phyloP scores from a whole-genome alignment of 2,888 invertebrate species.

The Amphipyra tragopoginis region DNA sequence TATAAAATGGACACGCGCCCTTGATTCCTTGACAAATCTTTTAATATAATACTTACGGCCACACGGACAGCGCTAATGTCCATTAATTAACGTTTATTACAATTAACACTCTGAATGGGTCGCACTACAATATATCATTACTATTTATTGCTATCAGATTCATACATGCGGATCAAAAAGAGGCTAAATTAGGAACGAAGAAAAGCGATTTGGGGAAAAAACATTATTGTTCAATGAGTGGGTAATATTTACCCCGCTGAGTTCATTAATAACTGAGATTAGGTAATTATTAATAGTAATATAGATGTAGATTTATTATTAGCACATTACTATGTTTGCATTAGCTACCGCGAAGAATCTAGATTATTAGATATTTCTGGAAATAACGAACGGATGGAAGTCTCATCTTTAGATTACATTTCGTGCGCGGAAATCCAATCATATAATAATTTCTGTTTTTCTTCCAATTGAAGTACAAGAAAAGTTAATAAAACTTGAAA shows the following conservation, averaged over 20 bases:
- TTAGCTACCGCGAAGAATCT: constrained; percentile 17
- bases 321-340: neutral
- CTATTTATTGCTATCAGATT: constrained; percentile 46
- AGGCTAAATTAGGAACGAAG: constrained; percentile 3
- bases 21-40: constrained; percentile 83
- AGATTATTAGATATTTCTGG: constrained; percentile 7
- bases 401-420: neutral
- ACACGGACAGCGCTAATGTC: constrained; percentile 80
- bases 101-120: constrained; percentile 76
- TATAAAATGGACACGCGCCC: constrained; percentile 67
- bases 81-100: constrained; percentile 80
- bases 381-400: too few relatives aligned
- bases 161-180: constrained; percentile 1
- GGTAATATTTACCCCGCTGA: constrained; percentile 45
- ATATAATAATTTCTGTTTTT: neutral
- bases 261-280: constrained; percentile 56
- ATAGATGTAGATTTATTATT: neutral
- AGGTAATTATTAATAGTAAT: constrained; percentile 18
- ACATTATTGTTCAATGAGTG: constrained; percentile 28
- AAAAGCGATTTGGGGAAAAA: constrained; percentile 9
- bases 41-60: constrained; percentile 78
- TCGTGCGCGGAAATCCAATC: neutral
- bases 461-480: neutral
- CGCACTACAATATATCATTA: constrained; percentile 65
- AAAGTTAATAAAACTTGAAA: constrained; percentile 1